A percentile compares a stretch with the other conserved stretches of the same genome.
phyloP scores from a whole-genome alignment of 1,140 invertebrate genomes.

The Hyles vespertilio region DNA sequence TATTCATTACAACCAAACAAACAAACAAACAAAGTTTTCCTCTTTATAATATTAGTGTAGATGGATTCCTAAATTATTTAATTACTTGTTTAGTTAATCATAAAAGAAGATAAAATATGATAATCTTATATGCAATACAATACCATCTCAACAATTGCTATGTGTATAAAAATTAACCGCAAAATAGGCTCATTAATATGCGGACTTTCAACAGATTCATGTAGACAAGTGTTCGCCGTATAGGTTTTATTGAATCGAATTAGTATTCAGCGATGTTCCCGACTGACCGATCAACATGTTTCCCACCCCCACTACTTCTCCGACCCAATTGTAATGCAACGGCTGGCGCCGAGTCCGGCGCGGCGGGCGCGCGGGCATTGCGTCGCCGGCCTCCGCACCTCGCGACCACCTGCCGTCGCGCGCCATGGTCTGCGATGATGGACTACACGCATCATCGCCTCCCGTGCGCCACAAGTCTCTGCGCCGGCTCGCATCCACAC shows the following conservation, averaged over 20 bases:
- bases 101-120: too few species aligned
- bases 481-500: conserved; percentile 76
- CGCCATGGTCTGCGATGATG: conserved; percentile 66
- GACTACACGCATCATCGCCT: conserved; percentile 56
- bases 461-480: conserved; percentile 57
- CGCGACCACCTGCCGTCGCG: conserved; percentile 44
- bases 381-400: conserved; percentile 48
- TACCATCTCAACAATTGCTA: too few species aligned
- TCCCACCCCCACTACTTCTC: conserved; percentile 66
- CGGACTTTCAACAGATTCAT: background rate
- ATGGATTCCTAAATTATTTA: too few species aligned
- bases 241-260: conserved; percentile 29
- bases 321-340: conserved; percentile 69
- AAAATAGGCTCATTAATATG: background rate
- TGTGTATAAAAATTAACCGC: too few species aligned
- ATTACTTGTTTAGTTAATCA: too few species aligned
- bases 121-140: too few species aligned
- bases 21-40: too few species aligned
- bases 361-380: conserved; percentile 46
- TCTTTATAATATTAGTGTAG: too few species aligned
- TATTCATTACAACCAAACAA: too few species aligned
- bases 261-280: conserved; percentile 60
- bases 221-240: background rate
- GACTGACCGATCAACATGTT: conserved; percentile 64
- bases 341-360: conserved; percentile 46